A percentile compares a stretch with the other conserved stretches of the same genome.
Conservation (phyloP, 2,888 invertebrate genomes). For the Sialis lutaria region DNA sequence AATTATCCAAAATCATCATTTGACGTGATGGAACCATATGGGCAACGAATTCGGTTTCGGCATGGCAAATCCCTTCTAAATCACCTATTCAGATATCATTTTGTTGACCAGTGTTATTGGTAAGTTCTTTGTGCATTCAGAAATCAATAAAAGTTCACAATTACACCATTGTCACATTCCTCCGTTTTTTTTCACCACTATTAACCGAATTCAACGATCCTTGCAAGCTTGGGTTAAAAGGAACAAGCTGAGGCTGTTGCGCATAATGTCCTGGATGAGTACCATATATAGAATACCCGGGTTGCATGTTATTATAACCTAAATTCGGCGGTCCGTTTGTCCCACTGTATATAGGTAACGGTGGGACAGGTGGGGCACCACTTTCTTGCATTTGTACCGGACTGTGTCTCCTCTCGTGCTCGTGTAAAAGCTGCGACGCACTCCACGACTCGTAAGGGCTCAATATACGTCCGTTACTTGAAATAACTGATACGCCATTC, state of each 20-base stretch:
- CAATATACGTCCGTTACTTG: constrained; percentile 25
- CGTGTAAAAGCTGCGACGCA: constrained; percentile 37
- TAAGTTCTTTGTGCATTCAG: no score
- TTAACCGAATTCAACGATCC: constrained; percentile 38
- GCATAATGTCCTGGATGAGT: constrained; percentile 20
- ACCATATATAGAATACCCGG: constrained; percentile 23
- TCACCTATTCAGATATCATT: no score
- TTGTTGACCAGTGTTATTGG: no score
- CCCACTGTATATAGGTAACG: constrained; percentile 26
- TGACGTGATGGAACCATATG: no score
- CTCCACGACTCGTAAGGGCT: constrained; percentile 41
- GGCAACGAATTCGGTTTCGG: no score
- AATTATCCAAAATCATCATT: no score
- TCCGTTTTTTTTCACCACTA: constrained; percentile 32
- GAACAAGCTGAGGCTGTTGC: constrained; percentile 13
- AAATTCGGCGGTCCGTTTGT: constrained; percentile 23
- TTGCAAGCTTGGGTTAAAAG: constrained; percentile 32
- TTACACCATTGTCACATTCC: constrained; percentile 44
- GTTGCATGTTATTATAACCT: no score
- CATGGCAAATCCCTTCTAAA: no score
- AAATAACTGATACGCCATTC: constrained; percentile 21
- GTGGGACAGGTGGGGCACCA: constrained; percentile 32
- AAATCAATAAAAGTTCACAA: no score
- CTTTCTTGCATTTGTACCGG: constrained; percentile 21
- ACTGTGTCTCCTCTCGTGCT: constrained; percentile 36